phyloP scores from a whole-genome alignment of 37 sponge, comb jelly and placozoan genomes.

The Eunapius fragilis region DNA sequence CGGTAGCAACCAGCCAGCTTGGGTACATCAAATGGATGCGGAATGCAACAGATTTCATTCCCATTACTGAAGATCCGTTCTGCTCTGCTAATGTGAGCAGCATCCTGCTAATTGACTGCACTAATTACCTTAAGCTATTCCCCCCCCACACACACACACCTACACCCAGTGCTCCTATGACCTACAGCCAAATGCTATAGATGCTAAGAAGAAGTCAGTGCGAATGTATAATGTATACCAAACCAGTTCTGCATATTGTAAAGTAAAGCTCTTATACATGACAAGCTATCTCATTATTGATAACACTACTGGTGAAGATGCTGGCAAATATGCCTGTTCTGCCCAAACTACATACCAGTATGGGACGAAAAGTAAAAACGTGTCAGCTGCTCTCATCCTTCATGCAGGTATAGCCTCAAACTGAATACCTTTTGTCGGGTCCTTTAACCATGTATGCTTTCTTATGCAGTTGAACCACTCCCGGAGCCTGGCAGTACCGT shows the following conservation, averaged over 20 bases:
- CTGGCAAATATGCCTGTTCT: slow-evolving; percentile 1
- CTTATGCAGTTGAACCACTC: background rate
- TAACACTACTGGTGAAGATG: background rate
- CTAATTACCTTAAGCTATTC: no score
- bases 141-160: background rate
- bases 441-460: background rate
- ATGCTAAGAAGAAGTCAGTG: background rate
- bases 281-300: background rate
- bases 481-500: background rate
- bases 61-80: background rate
- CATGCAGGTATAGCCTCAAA: background rate
- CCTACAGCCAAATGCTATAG: background rate
- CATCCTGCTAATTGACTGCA: no score
- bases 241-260: background rate
- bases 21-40: background rate
- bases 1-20: background rate
- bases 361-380: background rate
- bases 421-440: background rate
- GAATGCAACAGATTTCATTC: background rate
- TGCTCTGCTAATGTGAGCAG: background rate
- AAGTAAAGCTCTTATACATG: background rate
- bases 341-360: background rate
- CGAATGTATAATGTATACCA: background rate
- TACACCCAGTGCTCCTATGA: background rate
- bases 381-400: background rate